phyloP scores from a whole-genome alignment of 2,797 vertebrate species.

The Danio tinwini region DNA sequence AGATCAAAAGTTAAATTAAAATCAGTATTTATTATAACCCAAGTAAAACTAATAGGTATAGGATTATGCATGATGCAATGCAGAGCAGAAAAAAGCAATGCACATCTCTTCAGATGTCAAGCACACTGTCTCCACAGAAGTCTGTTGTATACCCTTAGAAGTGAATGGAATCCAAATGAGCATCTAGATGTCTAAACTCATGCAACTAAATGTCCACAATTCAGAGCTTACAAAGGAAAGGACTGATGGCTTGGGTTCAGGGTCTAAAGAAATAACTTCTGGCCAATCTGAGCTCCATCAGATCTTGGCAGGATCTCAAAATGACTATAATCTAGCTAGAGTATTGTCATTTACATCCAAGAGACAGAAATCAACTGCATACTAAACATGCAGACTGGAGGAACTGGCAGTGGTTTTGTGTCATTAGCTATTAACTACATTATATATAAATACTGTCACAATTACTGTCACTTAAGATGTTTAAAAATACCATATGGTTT shows the following conservation, averaged over 20 bases:
- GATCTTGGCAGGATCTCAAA: slow-evolving; percentile 19
- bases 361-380: neutral
- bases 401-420: neutral
- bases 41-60: neutral
- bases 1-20: slow-evolving; percentile 10
- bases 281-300: neutral
- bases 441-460: neutral
- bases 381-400: neutral
- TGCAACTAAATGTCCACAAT: neutral
- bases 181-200: slow-evolving; percentile 19
- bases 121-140: neutral
- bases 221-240: neutral
- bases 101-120: neutral
- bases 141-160: slow-evolving; percentile 33
- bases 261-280: neutral
- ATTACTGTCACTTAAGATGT: neutral
- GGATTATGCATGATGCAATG: slow-evolving; percentile 30
- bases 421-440: neutral
- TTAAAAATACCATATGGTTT: slow-evolving; percentile 20
- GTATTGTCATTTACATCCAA: neutral
- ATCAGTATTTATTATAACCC: neutral
- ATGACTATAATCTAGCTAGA: neutral
- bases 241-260: neutral
- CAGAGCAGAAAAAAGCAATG: slow-evolving; percentile 11
- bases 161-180: slow-evolving; percentile 65